Conservation (phyloP, 1,140 invertebrate genomes). For the Cepaea nemoralis region DNA sequence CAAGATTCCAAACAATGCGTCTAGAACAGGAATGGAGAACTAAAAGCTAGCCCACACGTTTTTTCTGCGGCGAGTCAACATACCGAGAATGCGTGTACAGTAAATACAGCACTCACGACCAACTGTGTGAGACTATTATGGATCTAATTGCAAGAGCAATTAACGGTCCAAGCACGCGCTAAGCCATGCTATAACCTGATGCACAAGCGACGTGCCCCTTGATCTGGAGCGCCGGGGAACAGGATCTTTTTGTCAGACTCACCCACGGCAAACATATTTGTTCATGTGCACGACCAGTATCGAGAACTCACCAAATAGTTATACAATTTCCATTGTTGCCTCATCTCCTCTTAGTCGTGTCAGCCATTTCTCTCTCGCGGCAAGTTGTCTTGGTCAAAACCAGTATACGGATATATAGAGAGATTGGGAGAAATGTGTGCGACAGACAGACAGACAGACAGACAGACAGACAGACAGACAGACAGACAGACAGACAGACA, state of each 20-base stretch:
- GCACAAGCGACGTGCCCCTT: not conserved
- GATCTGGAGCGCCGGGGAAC: not conserved
- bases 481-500: too few relatives aligned
- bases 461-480: too few relatives aligned
- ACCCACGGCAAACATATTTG: not conserved
- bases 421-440: not conserved
- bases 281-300: not conserved
- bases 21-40: not conserved
- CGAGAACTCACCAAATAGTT: conserved; percentile 15
- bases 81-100: not conserved
- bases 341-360: not conserved
- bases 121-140: not conserved
- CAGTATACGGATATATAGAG: not conserved
- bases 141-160: conserved; percentile 1
- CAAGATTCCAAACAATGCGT: not conserved
- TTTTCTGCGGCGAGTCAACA: not conserved
- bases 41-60: conserved; percentile 2
- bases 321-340: conserved; percentile 18
- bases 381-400: not conserved
- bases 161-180: conserved; percentile 4
- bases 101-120: not conserved
- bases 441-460: not conserved
- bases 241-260: not conserved
- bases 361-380: not conserved
- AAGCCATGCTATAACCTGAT: conserved; percentile 1